Conservation (phyloP, 2,888 invertebrate genomes). For the Glaucopsyche alexis region DNA sequence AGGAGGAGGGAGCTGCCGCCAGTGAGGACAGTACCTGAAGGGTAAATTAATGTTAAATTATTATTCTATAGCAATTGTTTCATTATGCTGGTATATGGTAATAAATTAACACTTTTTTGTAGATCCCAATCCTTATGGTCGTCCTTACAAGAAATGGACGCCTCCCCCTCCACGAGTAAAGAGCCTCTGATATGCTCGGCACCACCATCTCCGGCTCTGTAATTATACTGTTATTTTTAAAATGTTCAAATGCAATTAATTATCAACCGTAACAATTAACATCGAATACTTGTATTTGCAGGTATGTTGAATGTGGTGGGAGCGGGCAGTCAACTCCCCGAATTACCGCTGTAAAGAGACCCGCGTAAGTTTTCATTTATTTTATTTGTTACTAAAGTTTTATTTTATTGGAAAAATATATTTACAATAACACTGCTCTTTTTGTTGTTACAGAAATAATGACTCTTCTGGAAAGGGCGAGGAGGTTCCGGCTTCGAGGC, state of each 20-base stretch:
- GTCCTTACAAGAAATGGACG: too few species aligned
- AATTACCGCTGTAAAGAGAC: not conserved
- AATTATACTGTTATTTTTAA: slow-evolving; percentile 27
- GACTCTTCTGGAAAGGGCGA: slow-evolving; percentile 21
- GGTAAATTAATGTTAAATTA: slow-evolving; percentile 28
- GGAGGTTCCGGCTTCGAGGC: slow-evolving; percentile 26
- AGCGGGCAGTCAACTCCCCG: not conserved
- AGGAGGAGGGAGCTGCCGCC: too few species aligned
- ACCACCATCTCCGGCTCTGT: slow-evolving; percentile 28
- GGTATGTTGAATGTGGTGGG: slow-evolving; percentile 21
- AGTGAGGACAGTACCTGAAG: too few species aligned
- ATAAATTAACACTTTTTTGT: slow-evolving; percentile 24
- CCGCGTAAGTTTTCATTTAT: not conserved
- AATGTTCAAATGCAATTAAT: slow-evolving; percentile 24
- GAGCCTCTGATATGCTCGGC: slow-evolving; percentile 14
- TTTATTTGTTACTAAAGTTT: not conserved
- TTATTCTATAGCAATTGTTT: slow-evolving; percentile 27
- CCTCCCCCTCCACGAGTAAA: too few species aligned
- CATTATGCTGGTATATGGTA: slow-evolving; percentile 21
- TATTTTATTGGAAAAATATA: not conserved
- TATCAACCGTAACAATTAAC: slow-evolving; percentile 17
- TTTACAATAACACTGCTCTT: slow-evolving; percentile 8
- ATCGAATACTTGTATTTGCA: slow-evolving; percentile 22
- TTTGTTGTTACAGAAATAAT: slow-evolving; percentile 28
- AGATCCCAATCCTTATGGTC: too few species aligned